Evolutionary conservation across 2,113 vertebrate genomes (phyloP).

Genomic region (Rhinolophus sinicus): DNA sequence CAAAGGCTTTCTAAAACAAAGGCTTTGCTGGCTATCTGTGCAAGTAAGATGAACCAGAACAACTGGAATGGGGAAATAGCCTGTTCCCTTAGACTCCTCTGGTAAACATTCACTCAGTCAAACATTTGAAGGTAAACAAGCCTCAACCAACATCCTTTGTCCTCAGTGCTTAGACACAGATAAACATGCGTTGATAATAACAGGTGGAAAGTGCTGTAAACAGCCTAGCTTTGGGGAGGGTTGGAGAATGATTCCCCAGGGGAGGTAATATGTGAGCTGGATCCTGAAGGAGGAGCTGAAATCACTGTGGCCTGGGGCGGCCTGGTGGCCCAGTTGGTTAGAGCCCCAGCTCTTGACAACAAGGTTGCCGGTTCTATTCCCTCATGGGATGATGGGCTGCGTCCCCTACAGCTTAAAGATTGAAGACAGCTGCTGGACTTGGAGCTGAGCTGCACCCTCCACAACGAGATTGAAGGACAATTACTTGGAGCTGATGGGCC

Average conservation of each 20-base stretch:
- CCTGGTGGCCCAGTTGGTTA: too few species aligned
- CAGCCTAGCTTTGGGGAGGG: not conserved
- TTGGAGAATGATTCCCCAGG: not conserved
- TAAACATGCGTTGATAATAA: not conserved
- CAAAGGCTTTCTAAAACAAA: not conserved
- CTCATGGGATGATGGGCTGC: too few species aligned
- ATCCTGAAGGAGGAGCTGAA: not conserved
- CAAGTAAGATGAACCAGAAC: not conserved
- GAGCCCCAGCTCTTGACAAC: too few species aligned
- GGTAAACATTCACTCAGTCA: not conserved
- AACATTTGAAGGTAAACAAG: not conserved
- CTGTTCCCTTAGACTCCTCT: not conserved
- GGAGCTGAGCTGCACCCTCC: too few species aligned
- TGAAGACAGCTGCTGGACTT: too few species aligned
- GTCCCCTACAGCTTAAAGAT: too few species aligned
- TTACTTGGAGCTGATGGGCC: too few species aligned
- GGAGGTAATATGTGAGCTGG: not conserved
- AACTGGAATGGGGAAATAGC: not conserved
- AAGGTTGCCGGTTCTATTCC: too few species aligned
- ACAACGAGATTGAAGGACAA: too few species aligned
- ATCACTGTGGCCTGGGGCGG: not conserved
- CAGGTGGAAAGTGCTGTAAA: not conserved
- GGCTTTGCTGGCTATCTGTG: not conserved
- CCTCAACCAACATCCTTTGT: not conserved
- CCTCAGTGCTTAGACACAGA: not conserved